phyloP scores from a whole-genome alignment of 2,797 vertebrate genomes.

The Mormyrops attenuatus region DNA sequence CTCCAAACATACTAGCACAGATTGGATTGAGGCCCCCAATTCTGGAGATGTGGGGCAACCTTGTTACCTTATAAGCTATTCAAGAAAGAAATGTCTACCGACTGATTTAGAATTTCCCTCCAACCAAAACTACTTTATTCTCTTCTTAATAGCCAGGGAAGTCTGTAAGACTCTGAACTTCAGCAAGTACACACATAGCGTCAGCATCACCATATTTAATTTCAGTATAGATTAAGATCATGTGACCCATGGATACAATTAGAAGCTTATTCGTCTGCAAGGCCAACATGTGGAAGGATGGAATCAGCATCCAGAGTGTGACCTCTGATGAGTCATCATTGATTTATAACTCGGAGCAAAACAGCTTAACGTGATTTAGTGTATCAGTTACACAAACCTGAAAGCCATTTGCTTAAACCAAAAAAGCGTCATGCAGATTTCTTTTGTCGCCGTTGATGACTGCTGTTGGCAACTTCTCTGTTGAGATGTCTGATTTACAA shows the following conservation, averaged over 20 bases:
- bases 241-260: background rate
- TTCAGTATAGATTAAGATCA: background rate
- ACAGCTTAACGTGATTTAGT: constrained; percentile 1
- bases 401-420: background rate
- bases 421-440: background rate
- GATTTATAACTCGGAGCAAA: background rate
- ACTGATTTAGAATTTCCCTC: background rate
- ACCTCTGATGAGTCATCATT: background rate
- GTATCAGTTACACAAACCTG: background rate
- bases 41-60: background rate
- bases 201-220: background rate
- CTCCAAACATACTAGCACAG: background rate
- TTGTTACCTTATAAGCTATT: background rate
- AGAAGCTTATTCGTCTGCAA: background rate
- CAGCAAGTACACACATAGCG: background rate
- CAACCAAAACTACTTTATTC: background rate
- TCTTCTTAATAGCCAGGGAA: background rate
- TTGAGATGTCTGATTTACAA: background rate
- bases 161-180: background rate
- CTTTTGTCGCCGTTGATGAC: background rate
- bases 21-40: background rate
- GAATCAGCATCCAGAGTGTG: background rate
- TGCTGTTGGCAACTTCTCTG: background rate
- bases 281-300: background rate
- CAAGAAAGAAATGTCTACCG: background rate